Conservation (phyloP, 1,140 invertebrate genomes). For the Charaxes varanes region DNA sequence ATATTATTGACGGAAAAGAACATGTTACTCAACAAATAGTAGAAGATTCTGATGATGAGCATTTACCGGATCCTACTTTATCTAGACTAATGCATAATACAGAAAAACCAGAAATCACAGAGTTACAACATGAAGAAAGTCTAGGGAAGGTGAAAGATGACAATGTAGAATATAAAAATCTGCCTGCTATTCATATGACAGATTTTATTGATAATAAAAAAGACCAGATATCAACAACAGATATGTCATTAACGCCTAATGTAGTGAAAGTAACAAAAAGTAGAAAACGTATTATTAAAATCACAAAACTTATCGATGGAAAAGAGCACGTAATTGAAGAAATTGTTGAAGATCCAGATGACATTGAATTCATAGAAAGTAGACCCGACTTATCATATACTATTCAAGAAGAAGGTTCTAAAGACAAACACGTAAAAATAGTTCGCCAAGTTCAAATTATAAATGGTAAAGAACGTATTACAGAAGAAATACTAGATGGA, state of each 20-base stretch:
- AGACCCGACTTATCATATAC: slow-evolving; percentile 36
- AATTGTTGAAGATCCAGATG: background rate
- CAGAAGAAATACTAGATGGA: slow-evolving; percentile 82
- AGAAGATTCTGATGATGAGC: slow-evolving; percentile 79
- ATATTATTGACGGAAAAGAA: slow-evolving; percentile 86
- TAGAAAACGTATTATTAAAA: slow-evolving; percentile 75
- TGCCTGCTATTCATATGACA: no score
- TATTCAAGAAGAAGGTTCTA: slow-evolving; percentile 37
- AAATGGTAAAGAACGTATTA: slow-evolving; percentile 83
- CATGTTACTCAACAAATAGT: slow-evolving; percentile 80
- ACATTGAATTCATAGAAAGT: slow-evolving; percentile 50
- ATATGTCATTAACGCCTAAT: no score
- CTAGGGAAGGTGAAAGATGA: no score
- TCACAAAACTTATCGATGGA: slow-evolving; percentile 85
- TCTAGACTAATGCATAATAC: no score
- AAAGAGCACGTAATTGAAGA: background rate
- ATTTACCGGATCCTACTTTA: slow-evolving; percentile 23
- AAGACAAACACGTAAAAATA: slow-evolving; percentile 77
- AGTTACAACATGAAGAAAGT: no score
- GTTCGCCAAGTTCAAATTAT: slow-evolving; percentile 82
- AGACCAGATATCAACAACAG: background rate
- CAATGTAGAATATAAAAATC: no score
- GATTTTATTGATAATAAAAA: background rate
- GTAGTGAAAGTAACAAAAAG: background rate
- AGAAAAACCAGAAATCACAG: no score